These are phyloP conservation scores for Lycorma delicatula DNA, from an alignment of 1,140 invertebrate species.

Conservation along the genomic window DNA sequence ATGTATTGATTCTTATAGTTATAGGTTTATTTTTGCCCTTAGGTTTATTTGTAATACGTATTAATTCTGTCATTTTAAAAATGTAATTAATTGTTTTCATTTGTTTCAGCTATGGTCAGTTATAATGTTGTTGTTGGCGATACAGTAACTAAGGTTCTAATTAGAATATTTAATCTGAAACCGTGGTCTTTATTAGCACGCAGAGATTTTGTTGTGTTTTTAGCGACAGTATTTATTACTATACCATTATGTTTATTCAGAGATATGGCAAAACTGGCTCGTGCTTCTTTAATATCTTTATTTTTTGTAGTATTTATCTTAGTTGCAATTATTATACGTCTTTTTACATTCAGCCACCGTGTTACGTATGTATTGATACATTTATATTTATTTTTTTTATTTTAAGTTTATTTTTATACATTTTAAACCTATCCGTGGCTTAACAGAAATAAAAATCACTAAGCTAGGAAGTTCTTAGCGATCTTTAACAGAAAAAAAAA, in stretches of 20 bases:
- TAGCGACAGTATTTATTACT: constrained; percentile 66
- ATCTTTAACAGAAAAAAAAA: no score
- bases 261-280: constrained; percentile 68
- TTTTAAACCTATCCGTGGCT: no score
- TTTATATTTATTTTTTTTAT: no score
- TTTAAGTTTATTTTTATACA: no score
- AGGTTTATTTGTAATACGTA: neutral
- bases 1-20: constrained; percentile 4
- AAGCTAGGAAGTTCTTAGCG: no score
- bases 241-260: constrained; percentile 75
- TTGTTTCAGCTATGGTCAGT: constrained; percentile 73
- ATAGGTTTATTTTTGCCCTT: constrained; percentile 15
- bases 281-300: constrained; percentile 70
- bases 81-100: constrained; percentile 19
- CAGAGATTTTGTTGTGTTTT: constrained; percentile 66
- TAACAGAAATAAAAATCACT: no score
- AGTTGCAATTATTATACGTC: constrained; percentile 56
- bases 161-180: constrained; percentile 49
- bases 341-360: constrained; percentile 43
- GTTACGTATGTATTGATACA: constrained; percentile 52
- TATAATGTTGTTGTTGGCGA: constrained; percentile 88
- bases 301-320: constrained; percentile 68
- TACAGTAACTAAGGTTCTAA: constrained; percentile 74
- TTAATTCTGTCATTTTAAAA: no score
- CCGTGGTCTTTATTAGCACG: constrained; percentile 51